A percentile compares a stretch with the other conserved stretches of the same genome.
These are phyloP conservation scores for Drosophila lacicola DNA, from an alignment of 2,888 invertebrate genomes.

Conservation along the genomic window DNA sequence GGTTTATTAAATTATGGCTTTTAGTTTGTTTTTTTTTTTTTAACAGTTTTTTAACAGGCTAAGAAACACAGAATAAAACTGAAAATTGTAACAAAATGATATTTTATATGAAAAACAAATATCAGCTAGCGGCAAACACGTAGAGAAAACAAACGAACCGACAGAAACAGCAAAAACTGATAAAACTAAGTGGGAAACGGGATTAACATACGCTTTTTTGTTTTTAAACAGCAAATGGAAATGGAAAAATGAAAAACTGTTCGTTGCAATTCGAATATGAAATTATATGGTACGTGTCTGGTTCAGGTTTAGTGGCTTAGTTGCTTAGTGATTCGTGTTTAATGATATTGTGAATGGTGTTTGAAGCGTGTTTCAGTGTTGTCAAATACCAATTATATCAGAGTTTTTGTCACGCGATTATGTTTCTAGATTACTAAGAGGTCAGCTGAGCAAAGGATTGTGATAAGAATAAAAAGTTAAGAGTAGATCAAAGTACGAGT, in stretches of 20 bases:
- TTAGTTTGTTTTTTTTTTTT: slow-evolving; percentile 19
- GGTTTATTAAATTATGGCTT: slow-evolving; percentile 29
- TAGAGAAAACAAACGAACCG: slow-evolving; percentile 71
- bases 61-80: slow-evolving; percentile 31
- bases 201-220: slow-evolving; percentile 46
- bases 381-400: slow-evolving; percentile 79
- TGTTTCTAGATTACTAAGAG: slow-evolving; percentile 45
- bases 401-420: slow-evolving; percentile 55
- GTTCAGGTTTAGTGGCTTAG: slow-evolving; percentile 16
- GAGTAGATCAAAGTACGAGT: slow-evolving; percentile 24
- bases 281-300: slow-evolving; percentile 30
- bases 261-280: slow-evolving; percentile 35
- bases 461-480: slow-evolving; percentile 29
- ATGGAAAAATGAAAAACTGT: slow-evolving; percentile 48
- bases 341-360: slow-evolving; percentile 18
- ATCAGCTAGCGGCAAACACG: slow-evolving; percentile 65
- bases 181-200: slow-evolving; percentile 43
- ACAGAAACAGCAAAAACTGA: slow-evolving; percentile 72
- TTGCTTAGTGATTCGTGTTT: slow-evolving; percentile 27
- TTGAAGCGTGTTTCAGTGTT: slow-evolving; percentile 42
- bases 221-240: slow-evolving; percentile 68
- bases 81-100: slow-evolving; percentile 37
- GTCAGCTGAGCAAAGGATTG: slow-evolving; percentile 30
- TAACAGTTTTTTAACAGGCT: slow-evolving; percentile 36
- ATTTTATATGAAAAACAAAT: slow-evolving; percentile 39